A percentile compares a stretch with the other conserved stretches of the same genome.
Evolutionary conservation across 2,888 invertebrate genomes (phyloP).

Genomic region (Trissolcus japonicus): DNA sequence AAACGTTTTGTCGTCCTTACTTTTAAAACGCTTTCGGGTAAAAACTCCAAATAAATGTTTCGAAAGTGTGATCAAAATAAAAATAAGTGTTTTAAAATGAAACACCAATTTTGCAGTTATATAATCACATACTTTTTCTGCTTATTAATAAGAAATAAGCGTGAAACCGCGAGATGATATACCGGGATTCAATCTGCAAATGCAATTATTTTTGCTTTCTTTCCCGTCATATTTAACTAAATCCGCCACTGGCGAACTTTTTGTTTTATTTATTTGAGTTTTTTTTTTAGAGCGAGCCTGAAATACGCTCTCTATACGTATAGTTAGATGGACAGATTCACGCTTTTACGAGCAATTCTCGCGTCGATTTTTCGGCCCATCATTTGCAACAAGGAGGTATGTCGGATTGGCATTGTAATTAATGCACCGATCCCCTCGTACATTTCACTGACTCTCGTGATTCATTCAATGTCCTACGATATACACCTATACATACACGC

Average conservation of each 20-base stretch:
- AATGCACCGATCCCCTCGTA: constrained; percentile 54
- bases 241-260: constrained; percentile 18
- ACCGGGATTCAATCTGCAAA: constrained; percentile 3
- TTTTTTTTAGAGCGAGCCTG: constrained; percentile 5
- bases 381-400: constrained; percentile 44
- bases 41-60: too few relatives aligned
- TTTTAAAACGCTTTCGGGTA: too few relatives aligned
- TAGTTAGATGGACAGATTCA: constrained; percentile 39
- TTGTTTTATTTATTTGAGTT: constrained; percentile 23
- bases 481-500: constrained; percentile 27
- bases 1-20: too few relatives aligned
- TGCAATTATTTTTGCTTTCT: constrained; percentile 34
- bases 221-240: constrained; percentile 30
- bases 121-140: too few relatives aligned
- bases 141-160: too few relatives aligned
- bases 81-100: too few relatives aligned
- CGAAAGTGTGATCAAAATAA: too few relatives aligned
- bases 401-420: constrained; percentile 55
- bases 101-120: too few relatives aligned
- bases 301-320: constrained; percentile 15
- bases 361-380: constrained; percentile 45
- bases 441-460: constrained; percentile 53
- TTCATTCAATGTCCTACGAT: constrained; percentile 51
- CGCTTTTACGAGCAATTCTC: constrained; percentile 52
- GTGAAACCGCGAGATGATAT: too few relatives aligned